phyloP scores from a whole-genome alignment of 2,797 vertebrate genomes.

The Etheostoma perlongum region DNA sequence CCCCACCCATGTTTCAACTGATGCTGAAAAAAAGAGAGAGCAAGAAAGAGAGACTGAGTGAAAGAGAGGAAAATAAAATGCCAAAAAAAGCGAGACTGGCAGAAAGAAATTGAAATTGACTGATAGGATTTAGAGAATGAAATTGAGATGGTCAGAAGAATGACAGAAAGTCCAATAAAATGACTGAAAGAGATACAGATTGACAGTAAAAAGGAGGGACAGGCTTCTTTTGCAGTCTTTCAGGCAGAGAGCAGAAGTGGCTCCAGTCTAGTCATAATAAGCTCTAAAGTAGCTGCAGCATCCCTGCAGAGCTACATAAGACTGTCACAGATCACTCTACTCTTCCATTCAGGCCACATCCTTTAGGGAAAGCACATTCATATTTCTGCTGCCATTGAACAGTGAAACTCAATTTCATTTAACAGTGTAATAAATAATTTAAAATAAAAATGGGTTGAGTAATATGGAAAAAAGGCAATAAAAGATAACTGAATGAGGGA shows the following conservation, averaged over 20 bases:
- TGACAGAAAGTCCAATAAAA: conserved; percentile 1
- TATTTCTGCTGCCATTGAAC: conserved; percentile 21
- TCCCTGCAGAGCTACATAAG: conserved; percentile 54
- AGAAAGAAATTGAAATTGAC: background rate
- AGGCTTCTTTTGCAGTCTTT: conserved; percentile 24
- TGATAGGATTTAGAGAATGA: background rate
- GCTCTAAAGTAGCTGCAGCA: conserved; percentile 38
- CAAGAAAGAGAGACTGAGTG: background rate
- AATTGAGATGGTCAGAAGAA: conserved; percentile 3
- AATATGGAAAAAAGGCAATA: background rate
- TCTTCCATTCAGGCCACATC: conserved; percentile 47
- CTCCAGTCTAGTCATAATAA: conserved; percentile 30
- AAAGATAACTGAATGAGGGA: background rate
- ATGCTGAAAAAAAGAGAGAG: background rate
- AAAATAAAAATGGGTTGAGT: conserved; percentile 1
- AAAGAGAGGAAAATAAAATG: conserved; percentile 3
- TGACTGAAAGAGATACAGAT: conserved; percentile 3
- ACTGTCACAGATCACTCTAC: conserved; percentile 20
- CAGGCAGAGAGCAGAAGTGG: conserved; percentile 13
- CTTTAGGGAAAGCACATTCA: conserved; percentile 41
- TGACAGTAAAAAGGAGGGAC: background rate
- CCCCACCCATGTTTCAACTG: background rate
- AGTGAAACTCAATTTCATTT: conserved; percentile 2
- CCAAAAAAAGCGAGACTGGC: background rate
- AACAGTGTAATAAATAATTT: conserved; percentile 3